phyloP scores from a whole-genome alignment of 2,113 vertebrate genomes.

The Thoracochromis brauschi region DNA sequence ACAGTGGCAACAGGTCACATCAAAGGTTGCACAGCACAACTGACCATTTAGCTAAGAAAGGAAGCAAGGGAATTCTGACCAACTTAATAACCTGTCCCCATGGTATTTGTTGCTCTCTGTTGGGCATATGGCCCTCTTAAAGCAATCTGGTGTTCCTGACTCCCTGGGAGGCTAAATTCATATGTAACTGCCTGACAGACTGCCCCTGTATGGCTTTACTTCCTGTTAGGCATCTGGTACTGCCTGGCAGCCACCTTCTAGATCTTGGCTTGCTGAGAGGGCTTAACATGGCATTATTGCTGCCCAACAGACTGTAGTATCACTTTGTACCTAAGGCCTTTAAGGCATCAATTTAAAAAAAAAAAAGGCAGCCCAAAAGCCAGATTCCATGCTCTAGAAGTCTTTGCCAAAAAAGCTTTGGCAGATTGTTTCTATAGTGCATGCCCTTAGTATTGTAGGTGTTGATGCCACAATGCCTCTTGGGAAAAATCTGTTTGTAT shows the following conservation, averaged over 20 bases:
- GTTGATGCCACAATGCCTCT: neutral
- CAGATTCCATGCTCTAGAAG: neutral
- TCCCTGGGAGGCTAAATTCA: conserved; percentile 27
- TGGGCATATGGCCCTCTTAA: conserved; percentile 13
- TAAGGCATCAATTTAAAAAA: neutral
- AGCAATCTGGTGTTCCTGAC: conserved; percentile 17
- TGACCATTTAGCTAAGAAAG: neutral
- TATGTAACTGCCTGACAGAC: conserved; percentile 17
- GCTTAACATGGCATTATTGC: neutral
- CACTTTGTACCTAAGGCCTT: neutral
- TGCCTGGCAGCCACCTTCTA: conserved; percentile 28
- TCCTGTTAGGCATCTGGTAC: conserved; percentile 32
- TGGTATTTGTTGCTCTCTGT: neutral
- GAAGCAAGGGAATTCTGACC: neutral
- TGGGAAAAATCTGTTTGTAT: neutral
- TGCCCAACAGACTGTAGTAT: neutral
- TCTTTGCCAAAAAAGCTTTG: neutral
- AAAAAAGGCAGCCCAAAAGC: neutral
- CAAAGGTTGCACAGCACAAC: neutral
- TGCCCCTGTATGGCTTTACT: conserved; percentile 8
- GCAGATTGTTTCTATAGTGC: neutral
- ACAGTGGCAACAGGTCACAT: neutral
- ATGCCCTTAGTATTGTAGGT: neutral
- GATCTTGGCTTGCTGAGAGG: conserved; percentile 7
- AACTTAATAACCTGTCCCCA: conserved; percentile 33